Base-by-base conservation (phyloP, 2,888 invertebrate genomes). In the Agrotis clavis region DNA sequence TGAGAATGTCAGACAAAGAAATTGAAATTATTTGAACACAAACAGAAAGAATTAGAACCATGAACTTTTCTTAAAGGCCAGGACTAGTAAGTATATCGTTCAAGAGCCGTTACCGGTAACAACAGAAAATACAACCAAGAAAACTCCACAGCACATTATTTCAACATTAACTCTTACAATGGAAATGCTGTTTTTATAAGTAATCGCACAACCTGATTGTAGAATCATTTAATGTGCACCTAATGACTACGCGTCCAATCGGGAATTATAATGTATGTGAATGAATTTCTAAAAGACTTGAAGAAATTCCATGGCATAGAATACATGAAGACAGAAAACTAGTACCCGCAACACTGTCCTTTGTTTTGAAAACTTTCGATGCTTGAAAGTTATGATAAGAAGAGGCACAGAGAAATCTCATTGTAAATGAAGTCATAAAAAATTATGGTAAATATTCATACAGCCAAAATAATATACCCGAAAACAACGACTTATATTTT, bases 81-180 rank as follows among this genome's bases (percentile, higher is more conserved):
- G 45, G 73, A 59, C 45, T 45, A 70, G 53, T 68, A 54, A 60
- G 51, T 71, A 61, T 75, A 80, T 63, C 71, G 59, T 16, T n/a
- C 47, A 13, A 67, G 56, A 67, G 66, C 68, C 69, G 74, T 70
- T 74, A 68, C 65, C 45, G 11, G 18, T 48, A 71, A 71, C 60
- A 56, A 54, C 62, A 75, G 71, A 67, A 78, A 67, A 67, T 50
- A 67, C 57, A 79, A 77, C 70, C 73, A 80, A 81, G 68, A 62
- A 59, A 63, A 50, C 61, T 70, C 61, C 19, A 47, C 53, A 60
- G 62, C 76, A 81, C 82, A 89, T 90, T 88, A 89, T 88, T 85
- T 88, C 64, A 85, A 82, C 88, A 90, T 90, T 89, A 90, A 83
- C 85, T 86, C 86, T 84, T 86, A 86, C 82, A 82, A 87, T 85